These are phyloP conservation scores for Ferdinandea cuprea DNA, from an alignment of 2,888 invertebrate genomes.

Conservation along the genomic window DNA sequence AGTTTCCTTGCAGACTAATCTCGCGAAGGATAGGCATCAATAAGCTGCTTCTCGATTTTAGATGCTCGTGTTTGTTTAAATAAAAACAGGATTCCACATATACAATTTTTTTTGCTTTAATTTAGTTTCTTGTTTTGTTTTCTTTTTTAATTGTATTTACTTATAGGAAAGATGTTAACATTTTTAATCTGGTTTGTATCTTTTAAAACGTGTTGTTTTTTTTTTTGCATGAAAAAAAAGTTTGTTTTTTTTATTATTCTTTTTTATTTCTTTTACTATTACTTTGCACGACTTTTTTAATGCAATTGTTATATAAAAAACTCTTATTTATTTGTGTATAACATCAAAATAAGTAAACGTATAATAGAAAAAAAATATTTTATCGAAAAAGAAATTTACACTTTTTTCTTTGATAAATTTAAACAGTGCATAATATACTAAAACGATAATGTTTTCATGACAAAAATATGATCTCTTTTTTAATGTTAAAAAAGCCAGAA, in stretches of 20 bases:
- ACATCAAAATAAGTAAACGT: slow-evolving; percentile 51
- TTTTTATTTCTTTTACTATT: slow-evolving; percentile 44
- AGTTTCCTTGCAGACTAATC: too few species aligned
- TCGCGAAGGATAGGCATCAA: too few species aligned
- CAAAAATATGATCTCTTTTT: slow-evolving; percentile 16
- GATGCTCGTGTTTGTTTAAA: too few species aligned
- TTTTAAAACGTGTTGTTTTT: slow-evolving; percentile 38
- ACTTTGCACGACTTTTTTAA: slow-evolving; percentile 54
- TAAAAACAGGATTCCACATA: slow-evolving; percentile 36
- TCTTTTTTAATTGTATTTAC: slow-evolving; percentile 53
- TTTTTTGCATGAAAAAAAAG: slow-evolving; percentile 3
- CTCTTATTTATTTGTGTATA: slow-evolving; percentile 22
- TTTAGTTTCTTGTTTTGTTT: slow-evolving; percentile 26
- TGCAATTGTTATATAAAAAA: slow-evolving; percentile 32
- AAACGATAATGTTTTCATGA: slow-evolving; percentile 3
- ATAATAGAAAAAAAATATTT: slow-evolving; percentile 32
- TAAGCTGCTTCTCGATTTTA: too few species aligned
- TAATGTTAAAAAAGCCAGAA: slow-evolving; percentile 40
- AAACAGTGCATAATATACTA: slow-evolving; percentile 40
- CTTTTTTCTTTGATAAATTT: slow-evolving; percentile 17
- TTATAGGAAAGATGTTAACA: slow-evolving; percentile 66
- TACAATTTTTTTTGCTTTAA: slow-evolving; percentile 59
- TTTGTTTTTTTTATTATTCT: slow-evolving; percentile 16
- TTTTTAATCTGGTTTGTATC: slow-evolving; percentile 44
- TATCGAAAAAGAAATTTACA: slow-evolving; percentile 17